Evolutionary conservation across 1,140 invertebrate genomes (phyloP).

Genomic region (Aphelenchoides fujianensis): DNA sequence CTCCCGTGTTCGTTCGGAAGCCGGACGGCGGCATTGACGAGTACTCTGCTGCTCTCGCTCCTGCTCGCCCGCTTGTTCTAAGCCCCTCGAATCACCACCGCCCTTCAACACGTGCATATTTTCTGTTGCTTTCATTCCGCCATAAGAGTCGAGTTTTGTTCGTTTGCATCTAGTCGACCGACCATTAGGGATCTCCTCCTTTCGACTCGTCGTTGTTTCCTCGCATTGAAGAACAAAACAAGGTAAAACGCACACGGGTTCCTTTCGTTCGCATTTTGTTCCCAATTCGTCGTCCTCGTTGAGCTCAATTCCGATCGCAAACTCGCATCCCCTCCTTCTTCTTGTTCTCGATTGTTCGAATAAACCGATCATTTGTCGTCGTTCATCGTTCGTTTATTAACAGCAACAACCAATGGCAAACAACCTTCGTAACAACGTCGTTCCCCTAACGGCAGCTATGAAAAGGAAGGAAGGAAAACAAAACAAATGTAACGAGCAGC

Average conservation of each 20-base stretch:
- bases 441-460: too few relatives aligned
- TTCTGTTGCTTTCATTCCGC: too few relatives aligned
- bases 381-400: too few relatives aligned
- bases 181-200: background rate
- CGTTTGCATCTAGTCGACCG: background rate
- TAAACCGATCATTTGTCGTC: too few relatives aligned
- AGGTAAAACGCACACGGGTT: background rate
- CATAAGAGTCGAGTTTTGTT: too few relatives aligned
- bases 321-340: too few relatives aligned
- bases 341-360: too few relatives aligned
- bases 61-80: background rate
- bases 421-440: too few relatives aligned
- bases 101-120: background rate
- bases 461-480: background rate
- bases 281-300: too few relatives aligned
- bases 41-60: background rate
- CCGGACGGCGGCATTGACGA: background rate
- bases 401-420: too few relatives aligned
- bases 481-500: background rate
- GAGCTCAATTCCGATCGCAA: too few relatives aligned
- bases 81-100: background rate
- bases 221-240: background rate
- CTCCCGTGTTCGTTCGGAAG: background rate
- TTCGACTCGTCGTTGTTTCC: background rate
- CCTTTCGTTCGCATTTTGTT: too few relatives aligned